Base-by-base conservation (phyloP, 2,888 invertebrate species). In the Bellardia pandia region DNA sequence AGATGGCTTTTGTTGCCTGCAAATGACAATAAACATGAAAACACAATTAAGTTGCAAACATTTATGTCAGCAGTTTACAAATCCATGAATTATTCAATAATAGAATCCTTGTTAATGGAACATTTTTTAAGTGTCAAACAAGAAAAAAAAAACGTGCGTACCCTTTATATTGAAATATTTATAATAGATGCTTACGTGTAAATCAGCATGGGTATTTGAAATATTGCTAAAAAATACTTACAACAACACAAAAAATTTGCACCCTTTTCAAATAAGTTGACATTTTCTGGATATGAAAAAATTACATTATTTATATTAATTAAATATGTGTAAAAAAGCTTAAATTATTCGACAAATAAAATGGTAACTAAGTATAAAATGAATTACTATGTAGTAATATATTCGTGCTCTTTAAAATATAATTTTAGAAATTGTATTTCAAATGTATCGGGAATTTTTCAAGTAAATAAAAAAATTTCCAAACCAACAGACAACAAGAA, bases 11-110 rank as follows among this genome's bases (percentile, higher is more conserved):
- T 68, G 30, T 16, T 66, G 23, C 11, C 5, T 48, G 4, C 33
- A 37, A 37, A 53, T 48, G 8, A 42, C n/a, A 68, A 75, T 11
- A 9, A 40, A 74, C 40, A 75, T 45, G 33, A 45, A 72, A 72
- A 33, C 0, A 42, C 68, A 56, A 78, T 78, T 68, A 45, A 33
- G 37, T 68, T 16, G 37, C 11, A 66, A 51, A 51, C 51, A 5
- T 66, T 9, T 45, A 14, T 51, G 48, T 69, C 69, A 69, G 51
- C 69, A 69, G 33, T 51, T 69, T 69, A 9, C 9, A 69, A 48
- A 51, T 51, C 48, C n/a, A 51, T 69, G 51, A 48, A 33, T 51
- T 48, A 51, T 69, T 69, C 2, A 69, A n/a, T n/a, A 69, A n/a
- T n/a, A 9, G n/a, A 3, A 37, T 48, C 14, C 23, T 48, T 56